A percentile compares a stretch with the other conserved stretches of the same genome.
Evolutionary conservation across 1,140 invertebrate species (phyloP).

Genomic region (Zaprionus gabonicus): DNA sequence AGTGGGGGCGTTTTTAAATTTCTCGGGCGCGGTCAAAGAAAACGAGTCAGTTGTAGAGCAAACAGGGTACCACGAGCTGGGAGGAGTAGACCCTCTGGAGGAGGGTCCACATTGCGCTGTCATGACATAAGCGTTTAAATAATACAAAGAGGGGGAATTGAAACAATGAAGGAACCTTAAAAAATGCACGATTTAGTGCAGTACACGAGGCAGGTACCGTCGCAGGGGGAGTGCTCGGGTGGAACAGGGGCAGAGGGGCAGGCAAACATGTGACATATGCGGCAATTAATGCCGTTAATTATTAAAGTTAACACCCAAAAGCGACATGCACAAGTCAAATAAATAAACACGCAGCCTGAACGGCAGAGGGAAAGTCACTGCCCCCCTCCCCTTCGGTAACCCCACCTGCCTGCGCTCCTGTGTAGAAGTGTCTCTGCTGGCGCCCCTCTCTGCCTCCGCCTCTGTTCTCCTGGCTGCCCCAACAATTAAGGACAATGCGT

Average conservation of each 20-base stretch:
- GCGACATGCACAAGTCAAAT: conserved; percentile 82
- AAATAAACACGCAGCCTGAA: conserved; percentile 75
- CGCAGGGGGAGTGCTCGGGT: not conserved
- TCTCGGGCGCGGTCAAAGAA: conserved; percentile 17
- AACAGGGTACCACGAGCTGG: not conserved
- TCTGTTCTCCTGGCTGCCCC: conserved; percentile 31
- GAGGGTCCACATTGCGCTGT: conserved; percentile 7
- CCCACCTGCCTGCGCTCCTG: not conserved
- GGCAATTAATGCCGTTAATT: conserved; percentile 82
- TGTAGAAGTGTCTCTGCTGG: not conserved
- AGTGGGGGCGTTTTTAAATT: conserved; percentile 25
- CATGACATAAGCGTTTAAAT: conserved; percentile 70
- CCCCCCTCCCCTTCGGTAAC: not conserved
- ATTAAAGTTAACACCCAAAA: conserved; percentile 83
- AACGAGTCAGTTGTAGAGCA: not conserved
- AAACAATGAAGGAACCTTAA: conserved; percentile 34
- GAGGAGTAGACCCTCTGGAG: not conserved
- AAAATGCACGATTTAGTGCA: conserved; percentile 37
- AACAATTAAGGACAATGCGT: conserved; percentile 79
- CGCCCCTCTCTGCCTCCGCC: no score
- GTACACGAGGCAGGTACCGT: not conserved
- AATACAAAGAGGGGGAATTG: conserved; percentile 39
- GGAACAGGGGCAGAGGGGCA: conserved; percentile 13
- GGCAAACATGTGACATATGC: conserved; percentile 80
- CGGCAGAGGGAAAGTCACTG: conserved; percentile 35